Base-by-base conservation (phyloP, 92 coral and sea anemone species). In the Zoanthus solanderi region DNA sequence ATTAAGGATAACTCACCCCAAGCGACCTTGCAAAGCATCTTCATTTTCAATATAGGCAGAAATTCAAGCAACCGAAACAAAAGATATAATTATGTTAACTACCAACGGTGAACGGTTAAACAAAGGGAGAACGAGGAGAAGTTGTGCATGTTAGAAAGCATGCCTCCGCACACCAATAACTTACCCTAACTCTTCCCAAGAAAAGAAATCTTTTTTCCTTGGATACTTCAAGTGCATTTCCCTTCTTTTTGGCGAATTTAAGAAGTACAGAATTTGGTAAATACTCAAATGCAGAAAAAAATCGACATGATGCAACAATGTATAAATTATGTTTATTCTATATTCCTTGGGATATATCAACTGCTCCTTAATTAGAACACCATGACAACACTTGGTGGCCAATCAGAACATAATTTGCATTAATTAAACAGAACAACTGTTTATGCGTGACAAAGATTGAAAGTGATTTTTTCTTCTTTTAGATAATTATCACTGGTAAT, bases 1-100 rank as follows among this genome's bases (percentile, higher is more conserved):
- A 17, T 30, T 58, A 6, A 9, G 12, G 0, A 4, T 18, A 30
- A 80, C 98, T 95, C 88, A 95, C 98, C 97, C 98, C 98, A 58
- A 95, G 90, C n/a, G 97, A 95, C 67, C 90, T 94, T 18, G 97
- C 92, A 37, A 95, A 92, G 79, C 98, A 95, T 87, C 98, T 95
- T 65, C 45, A 47, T 31, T 80, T 46, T 60, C 84, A 48, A 73
- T 45, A 73, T 17, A 80, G 11, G 61, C 18, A 80, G 37, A 30
- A 30, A 11, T 30, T 45, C 66, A 45, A 69, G 76, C 71, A 67
- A 56, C 65, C 47, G 34, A 73, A 47, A 32, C 44, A 87, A 46
- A 68, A 83, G 78, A 15, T 67, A 0, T 29, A 34, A 84, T 23
- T 6, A 63, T 16, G 91, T 50, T 16, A 63, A 71, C 34, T 65